These are phyloP conservation scores for Eumaeus atala DNA, from an alignment of 1,140 invertebrate genomes.

Conservation along the genomic window DNA sequence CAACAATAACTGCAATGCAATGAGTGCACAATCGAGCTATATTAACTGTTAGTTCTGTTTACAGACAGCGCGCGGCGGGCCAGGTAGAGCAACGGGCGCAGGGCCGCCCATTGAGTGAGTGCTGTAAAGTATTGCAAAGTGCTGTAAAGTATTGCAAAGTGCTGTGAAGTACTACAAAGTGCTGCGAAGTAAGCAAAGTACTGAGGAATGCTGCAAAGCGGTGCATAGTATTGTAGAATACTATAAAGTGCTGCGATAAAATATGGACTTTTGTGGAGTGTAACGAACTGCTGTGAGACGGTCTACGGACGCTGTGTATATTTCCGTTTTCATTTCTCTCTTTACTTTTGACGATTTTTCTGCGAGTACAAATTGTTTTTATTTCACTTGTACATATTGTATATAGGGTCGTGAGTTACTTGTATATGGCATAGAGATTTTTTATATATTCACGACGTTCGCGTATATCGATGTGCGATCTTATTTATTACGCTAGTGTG, in stretches of 20 bases:
- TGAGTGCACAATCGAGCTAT: too few species aligned
- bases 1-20: too few species aligned
- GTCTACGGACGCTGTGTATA: constrained; percentile 34
- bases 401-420: constrained; percentile 46
- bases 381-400: constrained; percentile 69
- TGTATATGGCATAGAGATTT: constrained; percentile 53
- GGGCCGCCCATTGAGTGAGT: constrained; percentile 16
- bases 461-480: constrained; percentile 52
- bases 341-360: constrained; percentile 41
- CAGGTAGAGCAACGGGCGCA: constrained; percentile 53
- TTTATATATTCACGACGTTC: constrained; percentile 65
- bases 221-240: too few species aligned
- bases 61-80: constrained; percentile 32
- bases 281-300: constrained; percentile 2
- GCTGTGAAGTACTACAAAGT: too few species aligned
- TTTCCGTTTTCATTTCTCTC: constrained; percentile 31
- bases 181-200: too few species aligned
- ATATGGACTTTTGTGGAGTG: constrained; percentile 22
- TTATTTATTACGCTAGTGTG: constrained; percentile 34
- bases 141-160: too few species aligned
- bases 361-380: constrained; percentile 74
- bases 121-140: too few species aligned
- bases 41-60: not conserved
- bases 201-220: too few species aligned
- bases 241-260: too few species aligned